These are phyloP conservation scores for Saccostrea echinata DNA, from an alignment of 1,140 invertebrate species.

Conservation along the genomic window DNA sequence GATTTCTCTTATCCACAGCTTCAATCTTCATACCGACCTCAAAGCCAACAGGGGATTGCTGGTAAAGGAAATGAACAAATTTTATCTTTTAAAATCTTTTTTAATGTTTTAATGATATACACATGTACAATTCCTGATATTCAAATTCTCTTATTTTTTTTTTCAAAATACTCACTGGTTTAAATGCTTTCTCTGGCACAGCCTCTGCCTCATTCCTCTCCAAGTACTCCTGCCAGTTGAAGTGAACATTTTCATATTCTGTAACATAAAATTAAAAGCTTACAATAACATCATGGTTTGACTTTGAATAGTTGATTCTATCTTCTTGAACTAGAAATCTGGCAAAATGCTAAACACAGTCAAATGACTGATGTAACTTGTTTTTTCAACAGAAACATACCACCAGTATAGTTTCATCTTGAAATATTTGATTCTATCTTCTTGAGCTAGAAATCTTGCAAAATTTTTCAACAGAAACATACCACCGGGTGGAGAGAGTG, in stretches of 20 bases:
- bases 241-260: constrained; percentile 80
- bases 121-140: no score
- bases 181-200: constrained; percentile 92
- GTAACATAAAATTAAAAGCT: not conserved
- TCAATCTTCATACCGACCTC: constrained; percentile 76
- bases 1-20: constrained; percentile 83
- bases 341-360: no score
- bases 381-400: no score
- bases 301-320: no score
- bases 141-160: not conserved
- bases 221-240: constrained; percentile 93
- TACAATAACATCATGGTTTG: not conserved
- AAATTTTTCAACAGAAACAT: constrained; percentile 42
- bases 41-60: constrained; percentile 80
- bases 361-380: no score
- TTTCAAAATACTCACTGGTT: constrained; percentile 79
- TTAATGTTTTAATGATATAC: not conserved
- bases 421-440: no score
- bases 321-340: no score
- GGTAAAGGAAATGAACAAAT: not conserved
- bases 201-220: constrained; percentile 87
- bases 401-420: no score
- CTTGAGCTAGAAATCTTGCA: no score
- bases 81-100: not conserved
- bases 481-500: constrained; percentile 91